phyloP scores from a whole-genome alignment of 1,140 invertebrate genomes.

The Pollicipes pollicipes region DNA sequence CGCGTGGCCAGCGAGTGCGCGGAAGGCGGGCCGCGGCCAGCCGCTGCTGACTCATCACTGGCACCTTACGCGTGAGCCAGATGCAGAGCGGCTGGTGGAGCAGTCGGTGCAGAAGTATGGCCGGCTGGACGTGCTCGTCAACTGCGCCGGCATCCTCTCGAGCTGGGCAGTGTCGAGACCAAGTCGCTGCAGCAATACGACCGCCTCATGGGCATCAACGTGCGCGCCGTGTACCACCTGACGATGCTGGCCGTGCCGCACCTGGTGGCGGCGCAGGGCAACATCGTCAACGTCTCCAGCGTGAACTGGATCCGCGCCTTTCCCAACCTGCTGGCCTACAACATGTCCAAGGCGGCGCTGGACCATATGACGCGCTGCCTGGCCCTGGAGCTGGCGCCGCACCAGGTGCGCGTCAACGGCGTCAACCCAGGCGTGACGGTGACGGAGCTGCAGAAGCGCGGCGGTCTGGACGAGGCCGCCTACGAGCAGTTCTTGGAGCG shows the following conservation, averaged over 20 bases:
- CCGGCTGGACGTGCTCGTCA: conserved; percentile 54
- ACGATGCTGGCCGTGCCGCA: conserved; percentile 36
- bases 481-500: conserved; percentile 40
- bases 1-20: conserved; percentile 9
- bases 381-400: conserved; percentile 31
- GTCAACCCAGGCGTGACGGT: conserved; percentile 36
- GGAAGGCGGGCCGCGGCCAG: background rate
- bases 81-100: conserved; percentile 21
- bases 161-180: conserved; percentile 60
- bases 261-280: conserved; percentile 32
- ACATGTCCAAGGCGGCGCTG: conserved; percentile 45
- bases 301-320: conserved; percentile 36
- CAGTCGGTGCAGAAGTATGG: conserved; percentile 37
- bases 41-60: conserved; percentile 17
- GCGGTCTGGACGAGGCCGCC: conserved; percentile 32
- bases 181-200: conserved; percentile 56
- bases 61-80: conserved; percentile 18
- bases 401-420: conserved; percentile 20
- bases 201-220: conserved; percentile 62
- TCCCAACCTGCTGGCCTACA: conserved; percentile 33
- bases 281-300: conserved; percentile 39
- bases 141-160: conserved; percentile 75
- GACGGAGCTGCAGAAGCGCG: conserved; percentile 41
- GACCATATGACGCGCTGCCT: conserved; percentile 46
- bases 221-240: conserved; percentile 40